Percentiles rank a stretch among this genome's conserved stretches.
These are phyloP conservation scores for Volucella bombylans DNA, from an alignment of 2,888 invertebrate species.

Conservation along the genomic window DNA sequence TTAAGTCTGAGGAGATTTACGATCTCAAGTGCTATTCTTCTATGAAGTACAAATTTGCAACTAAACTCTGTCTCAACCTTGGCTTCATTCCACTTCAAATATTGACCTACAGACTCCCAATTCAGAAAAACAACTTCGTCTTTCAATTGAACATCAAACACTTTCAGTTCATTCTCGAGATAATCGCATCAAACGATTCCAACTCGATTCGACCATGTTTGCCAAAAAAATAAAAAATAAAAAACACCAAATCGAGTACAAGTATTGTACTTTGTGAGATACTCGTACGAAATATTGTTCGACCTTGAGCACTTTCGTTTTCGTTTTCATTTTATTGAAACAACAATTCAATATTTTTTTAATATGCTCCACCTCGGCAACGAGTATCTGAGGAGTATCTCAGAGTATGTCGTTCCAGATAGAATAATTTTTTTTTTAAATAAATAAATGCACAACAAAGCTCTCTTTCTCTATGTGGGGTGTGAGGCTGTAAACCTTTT, in stretches of 20 bases:
- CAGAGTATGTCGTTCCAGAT: conserved; percentile 11
- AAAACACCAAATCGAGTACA: conserved; percentile 1
- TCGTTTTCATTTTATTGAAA: conserved; percentile 28
- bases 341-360: conserved; percentile 2
- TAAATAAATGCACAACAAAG: conserved; percentile 11
- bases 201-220: conserved; percentile 47
- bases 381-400: neutral
- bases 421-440: conserved; percentile 17
- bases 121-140: neutral
- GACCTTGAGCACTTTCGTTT: conserved; percentile 55
- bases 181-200: conserved; percentile 42
- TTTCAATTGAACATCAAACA: conserved; percentile 45
- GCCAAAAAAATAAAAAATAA: neutral
- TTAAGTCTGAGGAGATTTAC: conserved; percentile 13
- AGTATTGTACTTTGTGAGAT: neutral
- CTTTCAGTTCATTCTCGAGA: conserved; percentile 44
- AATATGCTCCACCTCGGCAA: neutral
- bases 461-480: neutral
- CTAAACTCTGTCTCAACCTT: conserved; percentile 26
- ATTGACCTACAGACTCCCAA: conserved; percentile 21
- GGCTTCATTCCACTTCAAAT: conserved; percentile 52
- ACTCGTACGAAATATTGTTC: conserved; percentile 18
- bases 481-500: conserved; percentile 17
- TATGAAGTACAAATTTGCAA: conserved; percentile 23
- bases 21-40: conserved; percentile 29